Conservation (phyloP, 2,888 invertebrate genomes). For the Scaptomyza polygonia region DNA sequence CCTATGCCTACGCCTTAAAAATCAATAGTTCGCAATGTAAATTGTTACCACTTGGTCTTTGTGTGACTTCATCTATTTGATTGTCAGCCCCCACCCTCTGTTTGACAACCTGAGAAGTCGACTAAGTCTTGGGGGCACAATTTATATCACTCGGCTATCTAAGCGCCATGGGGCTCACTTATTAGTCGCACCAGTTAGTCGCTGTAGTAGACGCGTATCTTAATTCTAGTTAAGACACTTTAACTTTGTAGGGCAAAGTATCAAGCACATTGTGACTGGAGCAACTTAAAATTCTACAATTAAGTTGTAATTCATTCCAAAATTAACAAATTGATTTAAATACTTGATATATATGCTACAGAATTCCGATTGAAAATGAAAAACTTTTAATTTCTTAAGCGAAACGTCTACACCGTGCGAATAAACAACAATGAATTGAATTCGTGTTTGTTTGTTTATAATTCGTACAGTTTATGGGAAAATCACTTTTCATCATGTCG, state of each 20-base stretch:
- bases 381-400: too few relatives aligned
- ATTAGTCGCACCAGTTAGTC: conserved; percentile 50
- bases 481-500: conserved; percentile 14
- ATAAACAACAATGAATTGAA: conserved; percentile 12
- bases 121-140: conserved; percentile 50
- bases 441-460: conserved; percentile 30
- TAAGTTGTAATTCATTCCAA: too few relatives aligned
- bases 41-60: conserved; percentile 62
- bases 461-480: conserved; percentile 2
- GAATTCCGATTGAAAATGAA: too few relatives aligned
- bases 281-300: not conserved
- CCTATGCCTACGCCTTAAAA: conserved; percentile 36
- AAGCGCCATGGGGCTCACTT: conserved; percentile 26
- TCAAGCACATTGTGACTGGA: conserved; percentile 2
- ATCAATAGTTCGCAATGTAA: conserved; percentile 74
- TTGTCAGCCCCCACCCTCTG: conserved; percentile 26
- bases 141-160: conserved; percentile 61
- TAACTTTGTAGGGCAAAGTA: conserved; percentile 6
- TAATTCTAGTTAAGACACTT: conserved; percentile 43
- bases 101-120: conserved; percentile 41
- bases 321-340: too few relatives aligned
- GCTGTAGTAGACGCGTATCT: conserved; percentile 40
- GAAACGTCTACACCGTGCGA: conserved; percentile 8
- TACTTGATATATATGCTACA: too few relatives aligned
- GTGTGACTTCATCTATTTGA: conserved; percentile 72